phyloP scores from a whole-genome alignment of 2,888 invertebrate species.

The Rotaria sp. region DNA sequence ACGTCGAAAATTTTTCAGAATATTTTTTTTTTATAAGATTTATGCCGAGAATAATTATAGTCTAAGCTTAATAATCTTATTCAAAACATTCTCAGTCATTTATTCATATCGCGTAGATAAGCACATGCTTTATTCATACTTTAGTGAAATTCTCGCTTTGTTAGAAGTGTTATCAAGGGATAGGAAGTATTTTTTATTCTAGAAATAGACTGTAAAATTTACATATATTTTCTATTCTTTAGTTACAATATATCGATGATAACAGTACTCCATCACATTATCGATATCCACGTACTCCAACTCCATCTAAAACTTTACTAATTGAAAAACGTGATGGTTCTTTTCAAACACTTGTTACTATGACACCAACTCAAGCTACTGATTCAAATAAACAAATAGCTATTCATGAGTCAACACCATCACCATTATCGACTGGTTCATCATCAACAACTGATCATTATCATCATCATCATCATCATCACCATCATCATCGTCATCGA shows the following conservation, averaged over 20 bases:
- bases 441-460: neutral
- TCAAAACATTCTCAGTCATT: neutral
- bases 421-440: neutral
- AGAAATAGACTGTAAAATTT: too few species aligned
- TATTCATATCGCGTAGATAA: neutral
- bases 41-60: too few species aligned
- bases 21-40: neutral
- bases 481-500: neutral
- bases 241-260: neutral
- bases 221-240: neutral
- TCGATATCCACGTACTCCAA: neutral
- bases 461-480: neutral
- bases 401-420: neutral
- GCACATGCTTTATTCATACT: too few species aligned
- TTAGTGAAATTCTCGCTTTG: too few species aligned
- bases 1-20: neutral
- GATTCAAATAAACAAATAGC: neutral
- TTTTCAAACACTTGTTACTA: neutral
- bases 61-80: neutral
- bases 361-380: neutral
- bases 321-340: slow-evolving; percentile 19
- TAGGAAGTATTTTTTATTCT: too few species aligned
- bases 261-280: neutral
- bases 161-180: too few species aligned
- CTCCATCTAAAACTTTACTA: neutral